Evolutionary conservation across 2,797 vertebrate species (phyloP).

Genomic region (Clarias laeviceps): DNA sequence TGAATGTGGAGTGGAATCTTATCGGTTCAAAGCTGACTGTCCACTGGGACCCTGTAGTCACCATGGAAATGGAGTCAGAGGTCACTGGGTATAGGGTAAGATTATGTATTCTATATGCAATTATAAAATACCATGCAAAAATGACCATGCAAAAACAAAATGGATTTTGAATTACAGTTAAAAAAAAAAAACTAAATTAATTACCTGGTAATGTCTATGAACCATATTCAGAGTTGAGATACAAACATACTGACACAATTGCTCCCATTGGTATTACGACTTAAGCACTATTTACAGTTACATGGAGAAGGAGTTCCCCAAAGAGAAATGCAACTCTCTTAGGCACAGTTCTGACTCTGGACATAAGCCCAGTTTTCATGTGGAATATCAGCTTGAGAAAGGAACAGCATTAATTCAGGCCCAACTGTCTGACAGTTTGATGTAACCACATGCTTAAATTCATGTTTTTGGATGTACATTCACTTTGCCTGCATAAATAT

Average conservation of each 20-base stretch:
- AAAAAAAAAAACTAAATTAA: not conserved
- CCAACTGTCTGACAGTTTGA: not conserved
- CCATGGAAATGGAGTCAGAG: conserved; percentile 91
- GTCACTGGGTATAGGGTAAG: conserved; percentile 93
- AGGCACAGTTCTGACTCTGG: not conserved
- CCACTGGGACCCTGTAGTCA: conserved; percentile 91
- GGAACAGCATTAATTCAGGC: not conserved
- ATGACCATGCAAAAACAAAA: not conserved
- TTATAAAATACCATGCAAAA: not conserved
- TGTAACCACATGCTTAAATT: not conserved
- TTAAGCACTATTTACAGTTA: not conserved
- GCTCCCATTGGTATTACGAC: not conserved
- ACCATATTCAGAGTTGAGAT: not conserved
- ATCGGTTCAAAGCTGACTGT: conserved; percentile 87
- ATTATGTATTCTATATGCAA: conserved; percentile 32
- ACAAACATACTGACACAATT: not conserved
- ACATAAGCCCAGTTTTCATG: conserved; percentile 1
- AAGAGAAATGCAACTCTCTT: not conserved
- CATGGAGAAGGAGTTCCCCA: not conserved
- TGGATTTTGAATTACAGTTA: not conserved
- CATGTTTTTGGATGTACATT: not conserved
- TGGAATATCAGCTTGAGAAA: conserved; percentile 1
- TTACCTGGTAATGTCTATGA: not conserved
- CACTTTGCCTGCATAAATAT: not conserved
- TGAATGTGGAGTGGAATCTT: conserved; percentile 91